Conservation (phyloP, 2,888 invertebrate genomes). For the Hemaris fuciformis region DNA sequence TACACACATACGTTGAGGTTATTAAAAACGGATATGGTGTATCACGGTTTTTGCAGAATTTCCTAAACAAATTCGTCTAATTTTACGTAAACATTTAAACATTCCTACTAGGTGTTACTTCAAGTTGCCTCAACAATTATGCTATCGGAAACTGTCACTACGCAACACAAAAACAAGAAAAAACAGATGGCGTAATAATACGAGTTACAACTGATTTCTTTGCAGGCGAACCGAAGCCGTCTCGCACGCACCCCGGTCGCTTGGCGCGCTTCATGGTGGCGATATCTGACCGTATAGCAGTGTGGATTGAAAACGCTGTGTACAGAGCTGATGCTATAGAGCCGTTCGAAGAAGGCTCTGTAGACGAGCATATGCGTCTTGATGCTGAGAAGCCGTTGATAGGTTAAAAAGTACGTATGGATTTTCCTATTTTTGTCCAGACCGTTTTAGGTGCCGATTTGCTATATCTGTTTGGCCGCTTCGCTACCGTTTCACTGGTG, state of each 20-base stretch:
- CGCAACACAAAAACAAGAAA: background rate
- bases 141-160: background rate
- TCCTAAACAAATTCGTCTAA: background rate
- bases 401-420: background rate
- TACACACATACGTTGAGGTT: too few species aligned
- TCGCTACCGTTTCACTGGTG: too few species aligned
- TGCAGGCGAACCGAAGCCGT: conserved; percentile 70
- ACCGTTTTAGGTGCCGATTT: too few species aligned
- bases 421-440: background rate
- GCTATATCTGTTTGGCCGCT: too few species aligned
- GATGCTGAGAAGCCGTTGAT: conserved; percentile 57
- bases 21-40: too few species aligned
- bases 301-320: conserved; percentile 76
- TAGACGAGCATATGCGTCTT: conserved; percentile 64
- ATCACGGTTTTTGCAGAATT: background rate
- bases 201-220: background rate
- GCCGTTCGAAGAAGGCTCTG: conserved; percentile 40
- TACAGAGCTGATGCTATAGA: conserved; percentile 68
- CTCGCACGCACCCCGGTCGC: conserved; percentile 67
- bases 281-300: conserved; percentile 74
- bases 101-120: background rate
- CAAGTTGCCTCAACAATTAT: background rate
- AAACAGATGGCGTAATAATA: background rate
- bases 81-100: background rate
- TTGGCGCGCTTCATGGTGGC: conserved; percentile 78